Conservation (phyloP, 2,888 invertebrate species). For the Brachycybe producta region DNA sequence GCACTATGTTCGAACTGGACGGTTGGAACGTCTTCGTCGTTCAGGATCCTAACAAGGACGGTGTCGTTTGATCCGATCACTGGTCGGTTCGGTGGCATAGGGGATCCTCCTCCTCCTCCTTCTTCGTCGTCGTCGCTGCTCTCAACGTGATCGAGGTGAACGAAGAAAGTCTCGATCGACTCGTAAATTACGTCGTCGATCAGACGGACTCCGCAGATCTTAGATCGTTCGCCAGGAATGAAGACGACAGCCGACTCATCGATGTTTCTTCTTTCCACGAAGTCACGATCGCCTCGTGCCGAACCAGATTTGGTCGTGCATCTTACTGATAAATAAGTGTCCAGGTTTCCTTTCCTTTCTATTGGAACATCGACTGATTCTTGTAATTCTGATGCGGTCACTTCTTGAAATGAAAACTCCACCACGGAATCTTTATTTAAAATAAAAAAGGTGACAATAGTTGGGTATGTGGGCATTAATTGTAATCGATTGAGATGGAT, state of each 20-base stretch:
- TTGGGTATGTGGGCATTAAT: no score
- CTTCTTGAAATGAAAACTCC: neutral
- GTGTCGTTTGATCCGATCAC: neutral
- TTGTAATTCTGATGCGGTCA: neutral
- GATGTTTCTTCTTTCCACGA: neutral
- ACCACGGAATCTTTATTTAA: neutral
- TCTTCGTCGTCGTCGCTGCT: neutral
- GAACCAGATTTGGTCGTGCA: neutral
- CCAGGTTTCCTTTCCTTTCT: neutral
- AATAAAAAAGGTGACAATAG: no score
- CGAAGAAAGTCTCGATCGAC: neutral
- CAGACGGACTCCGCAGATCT: neutral
- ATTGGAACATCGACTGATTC: neutral
- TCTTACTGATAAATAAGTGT: neutral
- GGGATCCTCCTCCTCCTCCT: no score
- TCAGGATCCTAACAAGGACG: neutral
- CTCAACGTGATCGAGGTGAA: neutral
- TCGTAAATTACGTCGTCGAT: neutral
- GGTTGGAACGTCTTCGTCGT: slow-evolving; percentile 22
- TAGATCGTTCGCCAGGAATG: neutral
- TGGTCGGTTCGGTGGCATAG: no score
- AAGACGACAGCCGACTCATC: neutral
- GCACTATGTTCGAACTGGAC: slow-evolving; percentile 28
- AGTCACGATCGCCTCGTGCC: neutral
- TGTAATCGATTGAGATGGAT: no score